phyloP scores from a whole-genome alignment of 2,113 vertebrate genomes.

The Phaethornis superciliosus region DNA sequence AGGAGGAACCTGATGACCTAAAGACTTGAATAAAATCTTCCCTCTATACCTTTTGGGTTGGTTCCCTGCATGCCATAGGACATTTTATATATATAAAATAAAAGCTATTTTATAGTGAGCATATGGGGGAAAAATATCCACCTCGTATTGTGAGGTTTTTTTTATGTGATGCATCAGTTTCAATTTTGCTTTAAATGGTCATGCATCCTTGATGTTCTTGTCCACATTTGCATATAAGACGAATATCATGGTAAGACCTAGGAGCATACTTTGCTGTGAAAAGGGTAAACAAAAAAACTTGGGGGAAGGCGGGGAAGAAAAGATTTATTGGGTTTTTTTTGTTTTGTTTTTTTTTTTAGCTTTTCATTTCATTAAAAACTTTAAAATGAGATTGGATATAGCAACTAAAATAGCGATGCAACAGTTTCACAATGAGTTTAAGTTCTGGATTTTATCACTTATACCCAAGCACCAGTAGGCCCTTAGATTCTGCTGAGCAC shows the following conservation, averaged over 20 bases:
- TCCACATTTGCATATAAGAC: accelerated
- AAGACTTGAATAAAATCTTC: neutral
- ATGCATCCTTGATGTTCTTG: neutral
- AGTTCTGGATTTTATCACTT: neutral
- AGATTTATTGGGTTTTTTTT: neutral
- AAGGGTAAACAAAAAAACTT: neutral
- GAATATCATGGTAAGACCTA: neutral
- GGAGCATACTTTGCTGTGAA: accelerated
- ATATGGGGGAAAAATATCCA: neutral
- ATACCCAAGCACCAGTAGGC: too few relatives aligned
- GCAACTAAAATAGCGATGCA: neutral
- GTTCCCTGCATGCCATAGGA: neutral
- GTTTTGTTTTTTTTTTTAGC: neutral
- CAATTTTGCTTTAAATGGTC: neutral
- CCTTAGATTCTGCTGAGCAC: neutral
- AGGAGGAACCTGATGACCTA: neutral
- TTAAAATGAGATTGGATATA: neutral
- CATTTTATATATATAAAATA: neutral
- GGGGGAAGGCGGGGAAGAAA: neutral
- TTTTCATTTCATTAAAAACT: neutral
- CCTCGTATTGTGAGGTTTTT: neutral
- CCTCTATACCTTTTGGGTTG: accelerated
- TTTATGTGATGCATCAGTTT: neutral
- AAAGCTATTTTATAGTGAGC: too few relatives aligned
- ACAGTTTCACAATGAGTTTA: neutral